Conservation (phyloP, 2,113 vertebrate species). For the Alethe diademata region DNA sequence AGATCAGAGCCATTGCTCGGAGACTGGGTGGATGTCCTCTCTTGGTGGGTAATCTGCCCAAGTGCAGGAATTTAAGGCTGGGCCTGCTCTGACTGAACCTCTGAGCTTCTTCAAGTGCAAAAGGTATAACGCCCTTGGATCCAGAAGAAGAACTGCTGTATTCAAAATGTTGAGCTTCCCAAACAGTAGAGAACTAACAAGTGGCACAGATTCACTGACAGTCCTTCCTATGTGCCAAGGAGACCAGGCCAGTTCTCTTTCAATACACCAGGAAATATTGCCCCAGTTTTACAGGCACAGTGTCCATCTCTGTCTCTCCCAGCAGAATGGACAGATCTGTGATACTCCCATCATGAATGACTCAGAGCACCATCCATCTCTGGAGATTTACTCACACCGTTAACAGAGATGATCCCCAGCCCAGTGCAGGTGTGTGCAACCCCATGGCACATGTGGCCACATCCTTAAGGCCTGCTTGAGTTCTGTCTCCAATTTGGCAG, state of each 20-base stretch:
- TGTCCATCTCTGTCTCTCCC: background rate
- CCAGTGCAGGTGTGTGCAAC: background rate
- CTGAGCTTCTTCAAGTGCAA: background rate
- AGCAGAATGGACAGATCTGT: background rate
- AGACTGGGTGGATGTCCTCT: background rate
- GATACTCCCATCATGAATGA: background rate
- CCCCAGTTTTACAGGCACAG: background rate
- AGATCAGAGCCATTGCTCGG: background rate
- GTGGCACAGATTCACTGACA: background rate
- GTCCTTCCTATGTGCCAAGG: background rate
- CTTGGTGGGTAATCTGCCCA: accelerated
- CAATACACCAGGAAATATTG: background rate
- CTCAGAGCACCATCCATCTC: background rate
- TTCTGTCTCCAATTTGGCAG: background rate
- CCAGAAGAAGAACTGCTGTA: background rate
- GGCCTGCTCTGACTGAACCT: background rate
- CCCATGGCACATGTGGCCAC: background rate
- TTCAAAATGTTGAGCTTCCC: background rate
- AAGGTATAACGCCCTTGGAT: background rate
- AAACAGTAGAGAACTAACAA: background rate
- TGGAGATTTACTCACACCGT: background rate
- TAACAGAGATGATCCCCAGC: background rate
- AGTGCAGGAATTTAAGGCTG: background rate
- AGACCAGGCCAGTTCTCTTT: background rate
- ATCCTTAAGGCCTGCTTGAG: background rate